These are phyloP conservation scores for Sceliomorpha sp. DNA, from an alignment of 2,888 invertebrate species.

Conservation along the genomic window DNA sequence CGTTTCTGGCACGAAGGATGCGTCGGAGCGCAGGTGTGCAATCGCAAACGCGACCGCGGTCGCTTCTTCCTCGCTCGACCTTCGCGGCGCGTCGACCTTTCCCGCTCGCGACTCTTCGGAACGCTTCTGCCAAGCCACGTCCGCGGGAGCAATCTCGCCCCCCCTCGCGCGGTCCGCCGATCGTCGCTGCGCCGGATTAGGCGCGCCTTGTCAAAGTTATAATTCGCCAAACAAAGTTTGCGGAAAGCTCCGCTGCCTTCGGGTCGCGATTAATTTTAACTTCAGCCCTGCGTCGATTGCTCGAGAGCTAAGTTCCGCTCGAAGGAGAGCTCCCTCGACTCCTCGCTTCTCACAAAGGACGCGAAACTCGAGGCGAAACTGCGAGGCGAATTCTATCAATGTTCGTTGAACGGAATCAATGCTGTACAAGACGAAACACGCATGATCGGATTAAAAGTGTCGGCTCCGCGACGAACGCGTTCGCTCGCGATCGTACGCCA, in stretches of 20 bases:
- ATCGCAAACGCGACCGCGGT: slow-evolving; percentile 10
- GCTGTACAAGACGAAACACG: not conserved
- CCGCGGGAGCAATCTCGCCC: too few species aligned
- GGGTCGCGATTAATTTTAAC: slow-evolving; percentile 39
- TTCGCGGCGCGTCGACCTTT: too few species aligned
- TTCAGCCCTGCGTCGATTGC: slow-evolving; percentile 14
- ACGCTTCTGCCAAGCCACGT: too few species aligned
- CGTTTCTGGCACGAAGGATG: slow-evolving; percentile 39
- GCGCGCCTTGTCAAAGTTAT: slow-evolving; percentile 41
- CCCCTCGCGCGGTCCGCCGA: too few species aligned
- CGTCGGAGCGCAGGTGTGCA: slow-evolving; percentile 39
- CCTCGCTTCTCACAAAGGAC: slow-evolving; percentile 13
- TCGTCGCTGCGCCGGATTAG: slow-evolving; percentile 1
- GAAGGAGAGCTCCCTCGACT: too few species aligned
- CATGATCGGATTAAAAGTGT: too few species aligned
- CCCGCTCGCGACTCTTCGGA: too few species aligned
- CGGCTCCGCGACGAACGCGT: too few species aligned
- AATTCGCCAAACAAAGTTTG: slow-evolving; percentile 41
- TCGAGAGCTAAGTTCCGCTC: slow-evolving; percentile 22
- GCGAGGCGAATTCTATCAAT: slow-evolving; percentile 3
- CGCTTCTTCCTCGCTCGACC: too few species aligned
- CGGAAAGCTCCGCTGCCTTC: slow-evolving; percentile 12
- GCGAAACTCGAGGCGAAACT: slow-evolving; percentile 11
- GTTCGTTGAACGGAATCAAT: slow-evolving; percentile 4
- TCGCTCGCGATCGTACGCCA: too few species aligned